Percentiles rank a stretch among this genome's conserved stretches.
phyloP scores from a whole-genome alignment of 2,797 vertebrate genomes.

The Valencia hispanica region DNA sequence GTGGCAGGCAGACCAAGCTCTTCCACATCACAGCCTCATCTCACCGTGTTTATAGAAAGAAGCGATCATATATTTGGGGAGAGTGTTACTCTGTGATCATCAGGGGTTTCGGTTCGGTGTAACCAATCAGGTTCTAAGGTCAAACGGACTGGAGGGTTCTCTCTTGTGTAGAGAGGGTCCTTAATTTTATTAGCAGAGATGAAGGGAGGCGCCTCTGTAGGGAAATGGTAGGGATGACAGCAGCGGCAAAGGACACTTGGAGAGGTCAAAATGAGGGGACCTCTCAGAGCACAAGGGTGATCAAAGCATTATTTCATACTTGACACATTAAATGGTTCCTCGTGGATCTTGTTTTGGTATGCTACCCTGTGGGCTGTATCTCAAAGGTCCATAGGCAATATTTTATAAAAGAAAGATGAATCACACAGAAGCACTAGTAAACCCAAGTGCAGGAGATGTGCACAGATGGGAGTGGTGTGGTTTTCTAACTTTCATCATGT shows the following conservation, averaged over 20 bases:
- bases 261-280: conserved; percentile 56
- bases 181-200: conserved; percentile 61
- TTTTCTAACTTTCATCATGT: conserved; percentile 22
- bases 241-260: conserved; percentile 43
- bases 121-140: conserved; percentile 54
- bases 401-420: conserved; percentile 61
- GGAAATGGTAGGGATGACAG: conserved; percentile 62
- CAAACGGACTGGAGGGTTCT: conserved; percentile 49
- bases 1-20: conserved; percentile 28
- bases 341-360: conserved; percentile 38
- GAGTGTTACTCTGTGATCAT: conserved; percentile 40
- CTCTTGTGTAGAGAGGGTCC: conserved; percentile 39
- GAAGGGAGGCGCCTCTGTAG: conserved; percentile 47
- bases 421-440: conserved; percentile 57
- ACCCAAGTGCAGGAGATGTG: conserved; percentile 43
- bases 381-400: conserved; percentile 20
- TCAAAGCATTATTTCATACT: conserved; percentile 70
- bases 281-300: conserved; percentile 42
- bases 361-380: conserved; percentile 29
- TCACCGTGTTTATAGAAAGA: conserved; percentile 40
- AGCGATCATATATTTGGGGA: conserved; percentile 38
- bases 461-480: conserved; percentile 14
- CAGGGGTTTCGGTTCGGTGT: conserved; percentile 10
- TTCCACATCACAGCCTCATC: conserved; percentile 40
- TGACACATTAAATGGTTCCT: conserved; percentile 64